These are phyloP conservation scores for Hemichromis elongatus DNA, from an alignment of 2,113 vertebrate species.

Conservation along the genomic window DNA sequence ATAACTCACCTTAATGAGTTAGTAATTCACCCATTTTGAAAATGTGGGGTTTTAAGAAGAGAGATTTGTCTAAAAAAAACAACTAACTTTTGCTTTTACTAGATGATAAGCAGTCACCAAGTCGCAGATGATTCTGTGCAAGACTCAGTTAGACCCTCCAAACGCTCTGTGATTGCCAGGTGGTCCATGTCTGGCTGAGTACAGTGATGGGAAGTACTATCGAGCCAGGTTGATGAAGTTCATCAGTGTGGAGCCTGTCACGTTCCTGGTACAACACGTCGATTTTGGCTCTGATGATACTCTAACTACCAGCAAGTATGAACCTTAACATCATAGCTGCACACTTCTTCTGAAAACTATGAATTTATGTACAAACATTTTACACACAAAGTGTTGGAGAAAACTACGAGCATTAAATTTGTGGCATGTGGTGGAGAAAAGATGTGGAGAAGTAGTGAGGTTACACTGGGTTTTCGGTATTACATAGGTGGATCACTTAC, in stretches of 20 bases:
- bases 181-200: constrained; percentile 85
- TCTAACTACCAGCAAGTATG: constrained; percentile 78
- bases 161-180: constrained; percentile 57
- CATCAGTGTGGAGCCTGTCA: constrained; percentile 71
- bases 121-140: not conserved
- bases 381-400: not conserved
- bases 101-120: not conserved
- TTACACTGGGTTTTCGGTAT: not conserved
- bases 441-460: not conserved
- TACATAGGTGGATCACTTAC: not conserved
- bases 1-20: not conserved
- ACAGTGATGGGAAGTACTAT: constrained; percentile 84
- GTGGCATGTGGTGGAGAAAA: not conserved
- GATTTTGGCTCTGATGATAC: constrained; percentile 86
- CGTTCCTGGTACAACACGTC: constrained; percentile 82
- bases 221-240: constrained; percentile 81
- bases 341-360: not conserved
- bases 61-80: not conserved
- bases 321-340: not conserved
- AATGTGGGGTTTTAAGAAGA: not conserved
- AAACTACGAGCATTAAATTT: not conserved
- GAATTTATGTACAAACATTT: not conserved
- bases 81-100: not conserved
- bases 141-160: not conserved
- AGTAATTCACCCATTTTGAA: not conserved